Evolutionary conservation across 2,888 invertebrate genomes (phyloP).

Genomic region (Hemicrepidius hirtus): DNA sequence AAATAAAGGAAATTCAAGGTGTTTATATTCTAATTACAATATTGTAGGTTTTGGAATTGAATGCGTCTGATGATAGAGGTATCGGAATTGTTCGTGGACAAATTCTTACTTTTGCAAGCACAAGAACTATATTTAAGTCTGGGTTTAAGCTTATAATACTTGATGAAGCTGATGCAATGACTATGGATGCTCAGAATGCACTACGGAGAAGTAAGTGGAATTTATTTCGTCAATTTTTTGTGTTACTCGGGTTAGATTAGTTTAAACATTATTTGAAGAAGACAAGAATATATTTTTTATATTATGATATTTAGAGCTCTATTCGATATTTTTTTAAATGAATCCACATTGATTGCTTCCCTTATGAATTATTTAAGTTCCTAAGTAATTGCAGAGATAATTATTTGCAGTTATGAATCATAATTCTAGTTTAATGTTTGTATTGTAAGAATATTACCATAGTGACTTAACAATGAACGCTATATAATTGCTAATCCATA

Average conservation of each 20-base stretch:
- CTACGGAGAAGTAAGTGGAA: slow-evolving; percentile 91
- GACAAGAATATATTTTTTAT: too few relatives aligned
- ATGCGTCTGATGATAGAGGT: slow-evolving; percentile 99
- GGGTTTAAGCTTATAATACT: slow-evolving; percentile 97
- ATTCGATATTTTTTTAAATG: too few relatives aligned
- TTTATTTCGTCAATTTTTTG: too few relatives aligned
- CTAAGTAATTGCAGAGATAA: background rate
- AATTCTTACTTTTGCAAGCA: slow-evolving; percentile 97
- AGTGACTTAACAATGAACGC: slow-evolving; percentile 15
- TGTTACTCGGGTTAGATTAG: too few relatives aligned
- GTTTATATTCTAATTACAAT: background rate
- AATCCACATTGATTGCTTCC: too few relatives aligned
- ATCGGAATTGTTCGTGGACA: slow-evolving; percentile 96
- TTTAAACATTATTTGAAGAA: too few relatives aligned
- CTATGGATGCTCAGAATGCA: slow-evolving; percentile 99
- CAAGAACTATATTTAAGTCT: slow-evolving; percentile 94
- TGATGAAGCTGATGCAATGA: slow-evolving; percentile 99
- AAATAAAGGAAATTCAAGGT: too few relatives aligned
- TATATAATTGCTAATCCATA: slow-evolving; percentile 16
- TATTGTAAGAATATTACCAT: slow-evolving; percentile 34
- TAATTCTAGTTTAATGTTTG: slow-evolving; percentile 14
- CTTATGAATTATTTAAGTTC: background rate
- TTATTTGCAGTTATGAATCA: background rate
- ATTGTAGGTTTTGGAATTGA: slow-evolving; percentile 87
- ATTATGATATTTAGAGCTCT: too few relatives aligned